Evolutionary conservation across 2,888 invertebrate species (phyloP).

Genomic region (Dichetophora obliterata): DNA sequence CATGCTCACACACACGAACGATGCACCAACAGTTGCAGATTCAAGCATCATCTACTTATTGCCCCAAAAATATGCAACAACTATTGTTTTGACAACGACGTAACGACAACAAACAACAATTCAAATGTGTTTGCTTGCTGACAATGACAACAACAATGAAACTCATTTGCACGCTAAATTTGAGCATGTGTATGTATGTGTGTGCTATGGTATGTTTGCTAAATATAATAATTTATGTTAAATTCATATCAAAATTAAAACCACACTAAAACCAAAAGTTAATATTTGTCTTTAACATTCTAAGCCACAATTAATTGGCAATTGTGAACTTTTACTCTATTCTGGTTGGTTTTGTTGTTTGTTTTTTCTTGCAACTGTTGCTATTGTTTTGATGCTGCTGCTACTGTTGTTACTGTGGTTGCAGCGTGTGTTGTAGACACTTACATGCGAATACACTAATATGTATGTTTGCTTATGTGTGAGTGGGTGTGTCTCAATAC

Average conservation of each 20-base stretch:
- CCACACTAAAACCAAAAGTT: slow-evolving; percentile 63
- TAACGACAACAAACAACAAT: slow-evolving; percentile 15
- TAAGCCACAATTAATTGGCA: slow-evolving; percentile 65
- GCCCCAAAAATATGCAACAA: slow-evolving; percentile 34
- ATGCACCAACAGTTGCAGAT: neutral
- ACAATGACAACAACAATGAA: slow-evolving; percentile 7
- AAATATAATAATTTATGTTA: slow-evolving; percentile 57
- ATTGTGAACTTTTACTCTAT: slow-evolving; percentile 49
- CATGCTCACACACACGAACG: slow-evolving; percentile 39
- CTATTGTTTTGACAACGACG: slow-evolving; percentile 12
- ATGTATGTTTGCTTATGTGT: slow-evolving; percentile 25
- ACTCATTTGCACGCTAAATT: slow-evolving; percentile 2
- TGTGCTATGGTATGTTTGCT: slow-evolving; percentile 1
- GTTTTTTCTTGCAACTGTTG: slow-evolving; percentile 40
- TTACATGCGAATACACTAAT: slow-evolving; percentile 6
- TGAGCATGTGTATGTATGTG: slow-evolving; percentile 28
- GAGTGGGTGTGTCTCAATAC: neutral
- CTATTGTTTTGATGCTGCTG: neutral
- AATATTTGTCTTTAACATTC: slow-evolving; percentile 64
- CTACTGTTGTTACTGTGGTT: slow-evolving; percentile 2
- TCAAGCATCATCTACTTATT: neutral
- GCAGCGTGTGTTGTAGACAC: slow-evolving; percentile 10
- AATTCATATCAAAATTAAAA: slow-evolving; percentile 61
- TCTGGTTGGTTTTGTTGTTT: slow-evolving; percentile 32
- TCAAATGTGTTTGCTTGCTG: neutral